These are phyloP conservation scores for Pheucticus melanocephalus DNA, from an alignment of 2,113 vertebrate species.

Conservation along the genomic window DNA sequence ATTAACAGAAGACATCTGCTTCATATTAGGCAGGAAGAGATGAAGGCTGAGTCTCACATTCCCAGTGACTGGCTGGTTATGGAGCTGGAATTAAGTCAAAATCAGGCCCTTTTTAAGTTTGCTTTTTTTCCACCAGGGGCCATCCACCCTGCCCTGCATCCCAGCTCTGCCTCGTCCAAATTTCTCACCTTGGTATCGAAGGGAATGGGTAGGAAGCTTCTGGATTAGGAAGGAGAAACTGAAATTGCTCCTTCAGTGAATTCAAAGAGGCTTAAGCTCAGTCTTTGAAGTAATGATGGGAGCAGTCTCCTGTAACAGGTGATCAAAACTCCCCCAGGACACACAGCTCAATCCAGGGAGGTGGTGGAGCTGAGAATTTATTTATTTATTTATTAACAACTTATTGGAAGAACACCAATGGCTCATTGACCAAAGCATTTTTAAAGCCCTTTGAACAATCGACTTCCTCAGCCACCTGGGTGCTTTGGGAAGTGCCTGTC, in stretches of 20 bases:
- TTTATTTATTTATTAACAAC: neutral
- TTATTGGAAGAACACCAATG: neutral
- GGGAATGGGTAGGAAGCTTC: neutral
- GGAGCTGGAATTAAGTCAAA: neutral
- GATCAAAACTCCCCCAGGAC: neutral
- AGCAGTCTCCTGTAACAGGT: neutral
- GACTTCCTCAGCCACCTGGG: accelerated
- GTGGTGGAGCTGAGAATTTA: neutral
- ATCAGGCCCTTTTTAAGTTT: neutral
- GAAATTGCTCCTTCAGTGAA: neutral
- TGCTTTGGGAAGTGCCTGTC: neutral
- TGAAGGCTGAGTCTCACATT: neutral
- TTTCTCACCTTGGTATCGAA: neutral
- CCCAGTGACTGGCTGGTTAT: neutral
- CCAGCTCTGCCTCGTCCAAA: neutral
- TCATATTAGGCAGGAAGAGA: neutral
- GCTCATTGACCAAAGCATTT: neutral
- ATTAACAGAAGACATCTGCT: slow-evolving; percentile 34
- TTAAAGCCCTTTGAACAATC: neutral
- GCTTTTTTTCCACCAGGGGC: neutral
- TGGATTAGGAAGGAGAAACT: neutral
- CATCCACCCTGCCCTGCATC: neutral
- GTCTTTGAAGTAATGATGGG: accelerated
- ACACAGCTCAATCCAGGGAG: accelerated
- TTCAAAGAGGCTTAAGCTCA: neutral